Evolutionary conservation across 2,888 invertebrate genomes (phyloP), one percentile per base, ranked within the genome.

Genomic region (Dryococelus australis): DNA sequence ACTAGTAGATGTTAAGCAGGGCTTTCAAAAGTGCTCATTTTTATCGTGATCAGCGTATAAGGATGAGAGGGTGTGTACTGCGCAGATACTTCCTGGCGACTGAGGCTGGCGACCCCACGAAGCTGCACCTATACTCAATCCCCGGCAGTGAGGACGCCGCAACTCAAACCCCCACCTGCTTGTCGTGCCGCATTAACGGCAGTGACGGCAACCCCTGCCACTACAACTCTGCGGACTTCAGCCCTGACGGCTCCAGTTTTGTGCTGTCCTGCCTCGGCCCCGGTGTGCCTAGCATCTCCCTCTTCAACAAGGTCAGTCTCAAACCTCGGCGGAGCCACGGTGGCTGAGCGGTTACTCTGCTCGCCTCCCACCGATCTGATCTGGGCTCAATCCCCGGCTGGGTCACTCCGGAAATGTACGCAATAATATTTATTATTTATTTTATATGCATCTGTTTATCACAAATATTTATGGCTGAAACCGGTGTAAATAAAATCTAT

Each of bases 11-110:
- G n/a, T n/a, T n/a, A n/a, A n/a, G n/a, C 35, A 35, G 35, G 35
- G 35, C 35, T 35, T 35, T 1, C 35, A 35, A 4, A 35, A 35
- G 35, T 35, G n/a, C n/a, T n/a, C n/a, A n/a, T n/a, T n/a, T n/a
- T n/a, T n/a, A n/a, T n/a, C n/a, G n/a, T n/a, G n/a, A n/a, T n/a
- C n/a, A n/a, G n/a, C n/a, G n/a, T n/a, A n/a, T 35, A 4, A 35
- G 35, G 35, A 35, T 35, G 35, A 35, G 35, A 35, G 35, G 35
- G 35, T 35, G 2, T 35, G 35, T 1, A 35, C 4, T 47, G 47
- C n/a, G 43, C 93, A 98, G 97, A 88, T 99, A 97, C 94, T 99
- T 97, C 93, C 94, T 96, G 90, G 97, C 97, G 0, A 98, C 97
- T 53, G 94, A 95, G 10, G 95, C 95, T 89, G 93, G 94, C 20